Base-by-base conservation (phyloP, 2,888 invertebrate genomes). In the Antheraea yamamai region DNA sequence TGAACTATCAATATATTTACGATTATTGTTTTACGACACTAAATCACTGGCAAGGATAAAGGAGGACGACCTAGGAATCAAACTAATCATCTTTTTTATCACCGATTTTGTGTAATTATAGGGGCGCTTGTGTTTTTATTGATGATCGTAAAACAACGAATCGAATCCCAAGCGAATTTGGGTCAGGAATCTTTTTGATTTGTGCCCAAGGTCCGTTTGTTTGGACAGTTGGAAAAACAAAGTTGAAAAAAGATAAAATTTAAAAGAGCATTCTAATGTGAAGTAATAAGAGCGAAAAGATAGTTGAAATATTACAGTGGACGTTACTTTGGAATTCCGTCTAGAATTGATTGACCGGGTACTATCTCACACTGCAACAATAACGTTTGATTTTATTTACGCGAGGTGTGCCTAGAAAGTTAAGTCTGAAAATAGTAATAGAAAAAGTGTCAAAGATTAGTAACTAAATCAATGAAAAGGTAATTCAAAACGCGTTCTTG, bases 21-120 rank as follows among this genome's bases (percentile, higher is more conserved):
- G 83, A 82, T 80, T 77, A 81, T 81, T 79, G 79, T 74, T 87
- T 87, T 86, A 87, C 79, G 83, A 86, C 77, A 81, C 77, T 74
- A 79, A 82, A 83, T 83, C 80, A 80, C 80, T 73, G 75, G 74
- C 75, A 73, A 75, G 76, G 75, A 79, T 80, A 39, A 70, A 70
- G 70, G 70, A 70, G n/a, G n/a, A 70, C 64, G 64, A 39, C 35
- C 18, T 14, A 70, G n/a, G 35, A 70, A 70, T 70, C 39, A 70
- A 70, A 70, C 70, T 70, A 70, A 70, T 70, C 39, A n/a, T 39
- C 39, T n/a, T 70, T n/a, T 70, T 70, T 70, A 70, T 39, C 70
- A 70, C 70, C 35, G 70, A 70, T 70, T n/a, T 70, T 70, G 39
- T 70, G 70, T 70, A 39, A 70, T 70, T 39, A 70, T 70, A 70